A percentile compares a stretch with the other conserved stretches of the same genome.
phyloP scores from a whole-genome alignment of 2,888 invertebrate species.

The Hirtodrosophila histrioides region DNA sequence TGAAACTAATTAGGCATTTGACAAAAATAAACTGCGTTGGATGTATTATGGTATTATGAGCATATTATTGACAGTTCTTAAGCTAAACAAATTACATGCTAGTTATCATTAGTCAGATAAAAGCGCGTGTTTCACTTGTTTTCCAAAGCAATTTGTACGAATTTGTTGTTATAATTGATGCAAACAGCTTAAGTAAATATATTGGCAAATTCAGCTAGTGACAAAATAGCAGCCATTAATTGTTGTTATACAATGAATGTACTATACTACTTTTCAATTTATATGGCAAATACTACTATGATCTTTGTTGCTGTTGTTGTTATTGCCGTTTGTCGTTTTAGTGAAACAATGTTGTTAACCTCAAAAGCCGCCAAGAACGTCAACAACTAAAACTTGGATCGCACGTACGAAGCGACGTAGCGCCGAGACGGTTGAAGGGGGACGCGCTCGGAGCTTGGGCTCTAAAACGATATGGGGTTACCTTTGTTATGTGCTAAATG shows the following conservation, averaged over 20 bases:
- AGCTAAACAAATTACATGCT: conserved; percentile 51
- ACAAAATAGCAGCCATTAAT: conserved; percentile 72
- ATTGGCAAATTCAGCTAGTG: conserved; percentile 62
- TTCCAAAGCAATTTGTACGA: conserved; percentile 44
- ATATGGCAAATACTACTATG: conserved; percentile 67
- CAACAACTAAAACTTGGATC: conserved; percentile 64
- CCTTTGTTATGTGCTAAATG: conserved; percentile 43
- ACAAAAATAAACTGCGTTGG: conserved; percentile 31
- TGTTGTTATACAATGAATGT: conserved; percentile 50
- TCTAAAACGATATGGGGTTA: conserved; percentile 42
- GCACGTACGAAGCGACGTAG: conserved; percentile 40
- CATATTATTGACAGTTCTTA: conserved; percentile 36
- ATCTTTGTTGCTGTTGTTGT: conserved; percentile 14
- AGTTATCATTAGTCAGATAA: conserved; percentile 49
- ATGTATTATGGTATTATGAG: neutral
- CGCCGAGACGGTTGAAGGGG: neutral
- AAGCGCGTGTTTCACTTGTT: conserved; percentile 43
- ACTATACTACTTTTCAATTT: conserved; percentile 39
- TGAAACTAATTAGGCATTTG: conserved; percentile 67
- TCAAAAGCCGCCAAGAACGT: conserved; percentile 80
- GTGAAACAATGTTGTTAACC: conserved; percentile 79
- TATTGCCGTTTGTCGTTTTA: conserved; percentile 29
- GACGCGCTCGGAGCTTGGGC: conserved; percentile 4
- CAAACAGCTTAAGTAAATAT: conserved; percentile 67
- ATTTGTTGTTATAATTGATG: conserved; percentile 60